phyloP scores from a whole-genome alignment of 2,113 vertebrate species.

The Poicephalus meyeri region DNA sequence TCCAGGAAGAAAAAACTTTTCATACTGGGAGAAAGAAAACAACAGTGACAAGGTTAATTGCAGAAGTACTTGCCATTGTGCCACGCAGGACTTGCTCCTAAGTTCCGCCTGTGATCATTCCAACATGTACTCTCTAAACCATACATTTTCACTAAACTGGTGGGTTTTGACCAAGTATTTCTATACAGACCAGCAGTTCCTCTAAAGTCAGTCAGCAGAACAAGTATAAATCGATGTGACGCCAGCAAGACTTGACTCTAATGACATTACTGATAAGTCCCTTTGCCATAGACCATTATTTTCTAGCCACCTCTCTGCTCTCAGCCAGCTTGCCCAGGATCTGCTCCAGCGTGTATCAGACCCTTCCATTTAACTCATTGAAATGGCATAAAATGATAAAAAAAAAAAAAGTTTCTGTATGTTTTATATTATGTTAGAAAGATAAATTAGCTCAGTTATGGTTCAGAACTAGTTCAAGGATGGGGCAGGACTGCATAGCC shows the following conservation, averaged over 20 bases:
- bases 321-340: not conserved
- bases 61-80: not conserved
- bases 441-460: not conserved
- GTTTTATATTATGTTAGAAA: not conserved
- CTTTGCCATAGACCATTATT: not conserved
- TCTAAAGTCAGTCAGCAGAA: not conserved
- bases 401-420: not conserved
- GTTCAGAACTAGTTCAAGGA: not conserved
- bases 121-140: not conserved
- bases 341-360: not conserved
- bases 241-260: not conserved
- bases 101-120: not conserved
- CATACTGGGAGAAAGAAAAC: not conserved
- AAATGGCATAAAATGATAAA: not conserved
- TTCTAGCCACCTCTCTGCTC: not conserved
- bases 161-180: not conserved
- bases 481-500: not conserved
- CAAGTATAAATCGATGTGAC: accelerated
- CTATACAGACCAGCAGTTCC: not conserved
- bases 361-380: not conserved
- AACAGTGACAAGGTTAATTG: not conserved
- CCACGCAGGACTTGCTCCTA: not conserved
- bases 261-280: not conserved
- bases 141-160: not conserved
- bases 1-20: not conserved